Conservation (phyloP, 2,888 invertebrate species). For the Dromius quadrimaculatus region DNA sequence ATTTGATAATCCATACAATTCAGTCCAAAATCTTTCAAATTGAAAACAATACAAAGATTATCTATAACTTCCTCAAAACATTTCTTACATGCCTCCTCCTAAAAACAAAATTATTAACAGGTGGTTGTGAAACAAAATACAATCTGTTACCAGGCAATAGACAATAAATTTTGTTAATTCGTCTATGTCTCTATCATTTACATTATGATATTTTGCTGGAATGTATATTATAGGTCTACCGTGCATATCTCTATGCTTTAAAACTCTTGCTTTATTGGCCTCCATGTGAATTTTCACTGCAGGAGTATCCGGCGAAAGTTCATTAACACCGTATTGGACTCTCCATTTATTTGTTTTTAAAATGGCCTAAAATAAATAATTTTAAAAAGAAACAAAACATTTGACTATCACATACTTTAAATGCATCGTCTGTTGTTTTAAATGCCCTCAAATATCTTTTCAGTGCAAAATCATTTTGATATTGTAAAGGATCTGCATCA, state of each 20-base stretch:
- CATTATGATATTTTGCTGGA: constrained; percentile 81
- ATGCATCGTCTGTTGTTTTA: constrained; percentile 79
- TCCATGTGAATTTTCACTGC: constrained; percentile 71
- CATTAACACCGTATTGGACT: constrained; percentile 76
- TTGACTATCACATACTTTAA: constrained; percentile 70
- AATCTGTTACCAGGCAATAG: constrained; percentile 74
- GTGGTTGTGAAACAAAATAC: constrained; percentile 14
- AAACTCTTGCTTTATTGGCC: constrained; percentile 75
- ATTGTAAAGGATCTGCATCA: constrained; percentile 80
- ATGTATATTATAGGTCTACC: constrained; percentile 85
- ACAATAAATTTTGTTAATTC: constrained; percentile 85
- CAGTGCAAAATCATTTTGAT: constrained; percentile 80
- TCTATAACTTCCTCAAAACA: constrained; percentile 85
- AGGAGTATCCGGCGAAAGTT: constrained; percentile 70
- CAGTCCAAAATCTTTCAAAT: constrained; percentile 79
- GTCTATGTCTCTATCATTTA: constrained; percentile 79
- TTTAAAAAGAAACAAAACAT: background rate
- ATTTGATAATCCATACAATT: constrained; percentile 86
- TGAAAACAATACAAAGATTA: constrained; percentile 84
- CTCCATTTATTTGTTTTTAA: constrained; percentile 86
- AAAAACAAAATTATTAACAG: constrained; percentile 53
- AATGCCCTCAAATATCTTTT: constrained; percentile 80
- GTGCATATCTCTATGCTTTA: constrained; percentile 78
- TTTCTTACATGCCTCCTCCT: constrained; percentile 82
- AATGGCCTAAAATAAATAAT: constrained; percentile 71